Evolutionary conservation across 2,888 invertebrate species (phyloP), one percentile per base, ranked within the genome.

Genomic region (Strigamia crassipes): DNA sequence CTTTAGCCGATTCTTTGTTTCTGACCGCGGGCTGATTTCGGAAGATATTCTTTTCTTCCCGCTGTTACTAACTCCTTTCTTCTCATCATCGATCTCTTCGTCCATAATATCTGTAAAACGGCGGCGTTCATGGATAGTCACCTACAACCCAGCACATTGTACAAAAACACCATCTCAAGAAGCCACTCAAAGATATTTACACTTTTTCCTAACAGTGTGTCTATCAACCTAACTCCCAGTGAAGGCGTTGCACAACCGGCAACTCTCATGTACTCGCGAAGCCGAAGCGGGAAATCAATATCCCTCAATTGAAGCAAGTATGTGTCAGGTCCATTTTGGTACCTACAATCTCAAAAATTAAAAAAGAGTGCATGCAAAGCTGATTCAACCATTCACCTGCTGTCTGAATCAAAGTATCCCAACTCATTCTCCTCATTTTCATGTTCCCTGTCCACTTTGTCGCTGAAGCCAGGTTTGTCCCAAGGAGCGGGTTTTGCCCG

Each of bases 261-360:
- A 27, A 87, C 86, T 83, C 96, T 95, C 94, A 96, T 94, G 88
- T 96, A 96, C 88, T 96, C 94, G 83, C 96, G 92, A 84, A 97
- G 91, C 27, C 96, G 91, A 77, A 95, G 94, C n/a, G 98, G 97
- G 90, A 99, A 97, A 87, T 93, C 93, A 0, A 96, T 94, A 89
- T 98, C 98, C 81, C 96, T 92, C 21, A 97, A 90, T 87, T 98
- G 98, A 73, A 99, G 91, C 9, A 99, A 90, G 88, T 98, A 97
- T 0, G 98, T 97, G 87, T 99, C 98, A 0, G 97, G 97, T 0
- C 99, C 98, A 88, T 95, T 94, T 89, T 97, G 96, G 89, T 97
- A 97, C 86, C 96, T 96, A 86, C 12, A 79, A 34, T 41, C n/a
- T 27, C n/a, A 80, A 87, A 12, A 21, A n/a, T 21, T 18, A 9